Evolutionary conservation across 2,797 vertebrate genomes (phyloP).

Genomic region (Aeoliscus strigatus): DNA sequence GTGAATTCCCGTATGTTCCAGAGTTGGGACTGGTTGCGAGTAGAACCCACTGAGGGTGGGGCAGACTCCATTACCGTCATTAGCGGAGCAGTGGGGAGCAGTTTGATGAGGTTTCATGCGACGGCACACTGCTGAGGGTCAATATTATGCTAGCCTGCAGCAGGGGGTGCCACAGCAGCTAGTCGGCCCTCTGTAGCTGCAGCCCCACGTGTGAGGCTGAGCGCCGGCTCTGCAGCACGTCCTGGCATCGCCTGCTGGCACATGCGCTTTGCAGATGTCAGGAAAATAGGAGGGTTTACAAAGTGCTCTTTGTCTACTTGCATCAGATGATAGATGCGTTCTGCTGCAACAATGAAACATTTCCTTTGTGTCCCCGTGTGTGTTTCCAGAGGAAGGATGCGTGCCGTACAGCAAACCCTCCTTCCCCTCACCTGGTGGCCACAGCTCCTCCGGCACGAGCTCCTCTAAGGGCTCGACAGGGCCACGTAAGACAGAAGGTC

Average conservation of each 20-base stretch:
- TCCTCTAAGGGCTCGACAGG: constrained; percentile 98
- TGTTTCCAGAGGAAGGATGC: constrained; percentile 85
- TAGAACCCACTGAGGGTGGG: constrained; percentile 45
- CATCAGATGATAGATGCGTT: constrained; percentile 40
- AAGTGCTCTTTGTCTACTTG: constrained; percentile 44
- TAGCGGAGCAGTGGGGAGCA: constrained; percentile 60
- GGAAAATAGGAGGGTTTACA: constrained; percentile 8
- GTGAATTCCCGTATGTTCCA: constrained; percentile 51
- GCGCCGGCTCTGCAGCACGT: constrained; percentile 41
- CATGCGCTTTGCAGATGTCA: constrained; percentile 56
- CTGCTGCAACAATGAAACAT: not conserved
- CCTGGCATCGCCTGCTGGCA: constrained; percentile 63
- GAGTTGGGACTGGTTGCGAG: constrained; percentile 46
- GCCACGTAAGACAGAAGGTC: constrained; percentile 87
- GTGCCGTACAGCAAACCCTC: constrained; percentile 95
- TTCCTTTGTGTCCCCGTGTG: constrained; percentile 13
- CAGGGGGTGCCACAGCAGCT: constrained; percentile 46
- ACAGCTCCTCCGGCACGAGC: constrained; percentile 94
- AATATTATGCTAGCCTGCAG: constrained; percentile 53
- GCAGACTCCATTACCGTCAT: constrained; percentile 60
- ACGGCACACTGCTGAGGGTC: constrained; percentile 56
- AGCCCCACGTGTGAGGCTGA: constrained; percentile 55
- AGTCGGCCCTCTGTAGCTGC: constrained; percentile 41
- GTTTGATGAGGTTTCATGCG: constrained; percentile 63
- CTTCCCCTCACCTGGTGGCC: constrained; percentile 94